phyloP scores from a whole-genome alignment of 2,797 vertebrate species.

The Pangasius larnaudii region DNA sequence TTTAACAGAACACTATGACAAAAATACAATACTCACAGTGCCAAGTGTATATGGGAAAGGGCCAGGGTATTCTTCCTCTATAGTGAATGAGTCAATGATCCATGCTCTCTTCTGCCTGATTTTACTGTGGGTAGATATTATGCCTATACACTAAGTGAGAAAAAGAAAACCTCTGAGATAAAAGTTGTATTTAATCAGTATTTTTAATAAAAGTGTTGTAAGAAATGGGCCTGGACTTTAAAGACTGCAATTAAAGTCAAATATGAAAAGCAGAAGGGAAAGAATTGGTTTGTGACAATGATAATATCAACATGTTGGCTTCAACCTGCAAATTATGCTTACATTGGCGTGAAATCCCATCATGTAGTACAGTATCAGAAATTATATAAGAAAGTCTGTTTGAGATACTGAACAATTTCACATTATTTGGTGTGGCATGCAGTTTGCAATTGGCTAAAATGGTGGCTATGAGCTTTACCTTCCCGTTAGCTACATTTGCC shows the following conservation, averaged over 20 bases:
- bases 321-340: not conserved
- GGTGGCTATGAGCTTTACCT: not conserved
- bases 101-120: constrained; percentile 6
- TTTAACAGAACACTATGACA: not conserved
- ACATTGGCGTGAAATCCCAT: not conserved
- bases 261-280: not conserved
- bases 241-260: not conserved
- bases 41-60: constrained; percentile 7
- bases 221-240: not conserved
- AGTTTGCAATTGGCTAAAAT: not conserved
- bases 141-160: not conserved
- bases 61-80: constrained; percentile 13
- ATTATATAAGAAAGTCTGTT: no score
- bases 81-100: constrained; percentile 18
- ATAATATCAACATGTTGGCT: not conserved
- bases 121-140: not conserved
- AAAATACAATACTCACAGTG: not conserved
- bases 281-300: not conserved
- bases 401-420: no score
- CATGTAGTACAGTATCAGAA: no score
- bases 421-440: not conserved
- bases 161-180: not conserved
- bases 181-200: not conserved
- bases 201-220: not conserved
- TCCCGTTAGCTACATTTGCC: not conserved